A percentile compares a stretch with the other conserved stretches of the same genome.
Evolutionary conservation across 1,140 invertebrate genomes (phyloP).

Genomic region (Cherax destructor): DNA sequence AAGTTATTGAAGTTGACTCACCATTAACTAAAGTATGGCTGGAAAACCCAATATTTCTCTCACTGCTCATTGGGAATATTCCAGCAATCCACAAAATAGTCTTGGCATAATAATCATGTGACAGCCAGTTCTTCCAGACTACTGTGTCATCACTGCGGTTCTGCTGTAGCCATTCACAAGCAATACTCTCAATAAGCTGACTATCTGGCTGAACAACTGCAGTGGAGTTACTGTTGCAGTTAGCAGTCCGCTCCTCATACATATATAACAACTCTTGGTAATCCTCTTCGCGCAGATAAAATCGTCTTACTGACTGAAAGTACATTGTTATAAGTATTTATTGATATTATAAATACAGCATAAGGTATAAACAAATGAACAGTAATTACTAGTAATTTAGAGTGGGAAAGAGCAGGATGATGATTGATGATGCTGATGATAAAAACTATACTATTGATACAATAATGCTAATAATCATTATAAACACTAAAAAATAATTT

Average conservation of each 20-base stretch:
- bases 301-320: constrained; percentile 78
- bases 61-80: constrained; percentile 84
- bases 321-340: background rate
- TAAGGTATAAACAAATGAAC: no score
- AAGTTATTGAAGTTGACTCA: background rate
- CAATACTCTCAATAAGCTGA: constrained; percentile 77
- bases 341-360: no score
- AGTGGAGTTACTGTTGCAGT: constrained; percentile 31
- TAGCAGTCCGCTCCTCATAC: constrained; percentile 74
- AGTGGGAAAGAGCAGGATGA: no score
- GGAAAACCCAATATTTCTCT: constrained; percentile 76
- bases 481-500: no score
- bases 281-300: constrained; percentile 78
- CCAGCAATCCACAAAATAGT: constrained; percentile 82
- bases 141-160: constrained; percentile 78
- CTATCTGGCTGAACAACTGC: constrained; percentile 15
- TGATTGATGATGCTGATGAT: no score
- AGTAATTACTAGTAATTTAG: no score
- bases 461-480: no score
- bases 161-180: constrained; percentile 82
- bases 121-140: constrained; percentile 79
- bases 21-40: constrained; percentile 41
- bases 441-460: no score
- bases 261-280: constrained; percentile 79
- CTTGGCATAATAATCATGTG: constrained; percentile 77